These are phyloP conservation scores for Plebejus argus DNA, from an alignment of 2,888 invertebrate genomes.

Conservation along the genomic window DNA sequence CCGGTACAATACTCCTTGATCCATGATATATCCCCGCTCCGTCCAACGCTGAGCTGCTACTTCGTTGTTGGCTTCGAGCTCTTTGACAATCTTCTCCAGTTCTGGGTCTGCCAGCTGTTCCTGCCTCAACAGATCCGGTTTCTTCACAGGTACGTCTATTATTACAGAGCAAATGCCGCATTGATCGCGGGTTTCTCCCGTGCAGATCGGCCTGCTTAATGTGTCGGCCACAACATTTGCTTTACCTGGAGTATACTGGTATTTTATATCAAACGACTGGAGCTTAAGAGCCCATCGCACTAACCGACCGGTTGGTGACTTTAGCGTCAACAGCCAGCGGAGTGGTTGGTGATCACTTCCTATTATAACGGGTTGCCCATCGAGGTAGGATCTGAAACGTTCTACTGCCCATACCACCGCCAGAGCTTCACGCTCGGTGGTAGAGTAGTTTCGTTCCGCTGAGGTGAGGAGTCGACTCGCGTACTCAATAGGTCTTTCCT, in stretches of 20 bases:
- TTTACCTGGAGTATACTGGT: slow-evolving; percentile 57
- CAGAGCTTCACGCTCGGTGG: no score
- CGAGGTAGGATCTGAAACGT: slow-evolving; percentile 43
- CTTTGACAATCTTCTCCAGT: slow-evolving; percentile 40
- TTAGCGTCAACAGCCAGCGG: slow-evolving; percentile 36
- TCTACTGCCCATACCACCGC: neutral
- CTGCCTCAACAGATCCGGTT: slow-evolving; percentile 35
- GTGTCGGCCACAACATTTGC: slow-evolving; percentile 43
- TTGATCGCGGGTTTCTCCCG: neutral
- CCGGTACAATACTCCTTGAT: slow-evolving; percentile 44
- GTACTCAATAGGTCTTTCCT: no score
- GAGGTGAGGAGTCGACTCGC: no score
- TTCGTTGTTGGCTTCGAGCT: slow-evolving; percentile 38
- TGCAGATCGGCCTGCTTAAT: slow-evolving; percentile 38
- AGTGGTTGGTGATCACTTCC: slow-evolving; percentile 45
- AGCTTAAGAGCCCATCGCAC: slow-evolving; percentile 63
- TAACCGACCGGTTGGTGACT: slow-evolving; percentile 59
- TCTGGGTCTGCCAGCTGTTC: slow-evolving; percentile 42
- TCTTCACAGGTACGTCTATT: slow-evolving; percentile 37
- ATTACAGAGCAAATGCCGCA: slow-evolving; percentile 40
- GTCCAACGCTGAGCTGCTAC: slow-evolving; percentile 37
- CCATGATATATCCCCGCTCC: slow-evolving; percentile 41
- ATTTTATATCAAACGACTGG: slow-evolving; percentile 53
- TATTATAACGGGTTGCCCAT: slow-evolving; percentile 54
- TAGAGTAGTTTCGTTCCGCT: no score